These are phyloP conservation scores for Neocrepidodera transversa DNA, from an alignment of 2,888 invertebrate species.

Conservation along the genomic window DNA sequence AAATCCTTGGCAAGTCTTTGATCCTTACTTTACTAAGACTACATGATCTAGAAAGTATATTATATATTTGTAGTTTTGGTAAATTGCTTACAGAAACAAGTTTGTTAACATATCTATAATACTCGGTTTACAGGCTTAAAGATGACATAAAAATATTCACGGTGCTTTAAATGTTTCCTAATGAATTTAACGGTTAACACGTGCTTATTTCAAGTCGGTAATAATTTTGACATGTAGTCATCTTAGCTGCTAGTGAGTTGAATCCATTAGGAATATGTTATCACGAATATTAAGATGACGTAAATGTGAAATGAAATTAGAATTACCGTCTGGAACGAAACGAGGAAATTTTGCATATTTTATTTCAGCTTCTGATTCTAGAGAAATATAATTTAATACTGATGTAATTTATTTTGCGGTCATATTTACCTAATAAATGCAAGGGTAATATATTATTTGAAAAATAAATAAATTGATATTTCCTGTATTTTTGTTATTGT, in stretches of 20 bases:
- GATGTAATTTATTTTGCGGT: background rate
- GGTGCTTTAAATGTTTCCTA: background rate
- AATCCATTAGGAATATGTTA: constrained; percentile 31
- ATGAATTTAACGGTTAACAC: background rate
- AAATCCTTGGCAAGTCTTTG: too few species aligned
- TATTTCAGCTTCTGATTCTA: constrained; percentile 12
- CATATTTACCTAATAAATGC: too few species aligned
- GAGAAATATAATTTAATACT: background rate
- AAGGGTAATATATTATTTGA: too few species aligned
- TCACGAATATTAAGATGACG: constrained; percentile 27
- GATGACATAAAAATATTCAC: too few species aligned
- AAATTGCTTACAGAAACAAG: too few species aligned
- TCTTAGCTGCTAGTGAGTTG: constrained; percentile 14
- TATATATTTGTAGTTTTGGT: too few species aligned
- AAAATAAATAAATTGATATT: too few species aligned
- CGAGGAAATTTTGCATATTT: constrained; percentile 24
- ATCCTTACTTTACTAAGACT: too few species aligned
- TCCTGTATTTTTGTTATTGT: too few species aligned
- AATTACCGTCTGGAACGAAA: constrained; percentile 22
- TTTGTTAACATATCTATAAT: too few species aligned
- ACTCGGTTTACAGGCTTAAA: too few species aligned
- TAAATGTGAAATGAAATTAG: constrained; percentile 25
- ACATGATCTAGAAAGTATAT: too few species aligned
- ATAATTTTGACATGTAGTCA: constrained; percentile 7
- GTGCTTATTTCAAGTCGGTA: background rate